Percentiles rank a stretch among this genome's conserved stretches.
These are phyloP conservation scores for Jaculus jaculus DNA, from an alignment of 2,113 vertebrate species.

Conservation along the genomic window DNA sequence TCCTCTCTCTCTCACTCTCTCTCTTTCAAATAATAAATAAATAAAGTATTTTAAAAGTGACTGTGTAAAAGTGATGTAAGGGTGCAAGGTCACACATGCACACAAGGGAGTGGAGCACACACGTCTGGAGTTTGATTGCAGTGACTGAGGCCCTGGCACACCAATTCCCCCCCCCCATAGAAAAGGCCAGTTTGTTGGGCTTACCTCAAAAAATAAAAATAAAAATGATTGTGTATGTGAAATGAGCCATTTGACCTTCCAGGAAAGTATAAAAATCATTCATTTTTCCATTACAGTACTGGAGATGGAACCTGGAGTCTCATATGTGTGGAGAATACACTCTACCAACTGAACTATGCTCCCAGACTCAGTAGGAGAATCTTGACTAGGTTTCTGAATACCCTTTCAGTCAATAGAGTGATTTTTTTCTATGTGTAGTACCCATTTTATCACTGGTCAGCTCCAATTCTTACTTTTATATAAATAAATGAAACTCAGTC, in stretches of 20 bases:
- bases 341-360: not conserved
- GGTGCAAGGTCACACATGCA: too few species aligned
- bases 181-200: too few species aligned
- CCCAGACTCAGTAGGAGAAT: not conserved
- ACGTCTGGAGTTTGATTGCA: too few species aligned
- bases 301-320: not conserved
- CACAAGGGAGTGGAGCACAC: too few species aligned
- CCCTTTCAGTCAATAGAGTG: not conserved
- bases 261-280: not conserved
- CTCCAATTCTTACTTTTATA: not conserved
- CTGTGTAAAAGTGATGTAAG: too few species aligned
- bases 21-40: too few species aligned
- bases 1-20: too few species aligned
- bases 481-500: not conserved
- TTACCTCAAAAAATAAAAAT: not conserved
- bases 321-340: not conserved
- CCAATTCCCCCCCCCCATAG: too few species aligned
- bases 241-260: not conserved
- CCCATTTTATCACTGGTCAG: not conserved
- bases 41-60: too few species aligned
- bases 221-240: not conserved
- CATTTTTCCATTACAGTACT: not conserved
- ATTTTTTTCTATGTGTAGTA: not conserved
- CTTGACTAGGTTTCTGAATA: not conserved
- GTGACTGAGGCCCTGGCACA: too few species aligned